Evolutionary conservation across 1,140 invertebrate genomes (phyloP).

Genomic region (Caenorhabditis briggsae): DNA sequence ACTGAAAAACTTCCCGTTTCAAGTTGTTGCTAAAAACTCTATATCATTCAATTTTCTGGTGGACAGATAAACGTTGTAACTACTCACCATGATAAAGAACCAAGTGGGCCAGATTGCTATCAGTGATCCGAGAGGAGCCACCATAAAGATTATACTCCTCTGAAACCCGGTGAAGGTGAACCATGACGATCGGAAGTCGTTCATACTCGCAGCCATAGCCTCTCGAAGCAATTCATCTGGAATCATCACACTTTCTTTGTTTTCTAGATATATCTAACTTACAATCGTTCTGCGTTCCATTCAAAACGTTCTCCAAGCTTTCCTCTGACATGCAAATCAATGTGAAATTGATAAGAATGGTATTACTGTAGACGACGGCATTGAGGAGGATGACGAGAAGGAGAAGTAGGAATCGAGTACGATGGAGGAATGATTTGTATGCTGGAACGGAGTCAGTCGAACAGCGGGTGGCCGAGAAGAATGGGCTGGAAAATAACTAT

Average conservation of each 20-base stretch:
- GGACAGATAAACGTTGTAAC: too few species aligned
- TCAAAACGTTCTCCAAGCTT: neutral
- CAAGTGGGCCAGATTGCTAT: conserved; percentile 11
- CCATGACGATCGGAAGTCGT: conserved; percentile 27
- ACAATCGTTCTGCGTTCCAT: conserved; percentile 16
- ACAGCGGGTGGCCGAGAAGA: conserved; percentile 36
- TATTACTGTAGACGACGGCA: conserved; percentile 33
- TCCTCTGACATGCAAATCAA: conserved; percentile 29
- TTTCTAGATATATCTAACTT: neutral
- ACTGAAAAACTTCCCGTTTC: too few species aligned
- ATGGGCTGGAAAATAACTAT: neutral
- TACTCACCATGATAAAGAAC: conserved; percentile 8
- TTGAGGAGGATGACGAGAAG: conserved; percentile 38
- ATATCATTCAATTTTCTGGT: too few species aligned
- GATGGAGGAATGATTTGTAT: conserved; percentile 28
- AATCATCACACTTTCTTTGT: neutral
- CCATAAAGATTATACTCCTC: conserved; percentile 17
- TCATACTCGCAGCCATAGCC: neutral
- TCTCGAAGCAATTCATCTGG: conserved; percentile 13
- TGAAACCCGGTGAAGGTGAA: neutral
- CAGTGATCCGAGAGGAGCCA: neutral
- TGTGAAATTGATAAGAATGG: conserved; percentile 11
- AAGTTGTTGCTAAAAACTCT: too few species aligned
- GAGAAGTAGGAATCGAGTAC: conserved; percentile 32
- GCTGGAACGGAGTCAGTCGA: neutral